Percentiles rank a stretch among this genome's conserved stretches.
These are phyloP conservation scores for Axea sp. DNA, from an alignment of 2,888 invertebrate species.

Conservation along the genomic window DNA sequence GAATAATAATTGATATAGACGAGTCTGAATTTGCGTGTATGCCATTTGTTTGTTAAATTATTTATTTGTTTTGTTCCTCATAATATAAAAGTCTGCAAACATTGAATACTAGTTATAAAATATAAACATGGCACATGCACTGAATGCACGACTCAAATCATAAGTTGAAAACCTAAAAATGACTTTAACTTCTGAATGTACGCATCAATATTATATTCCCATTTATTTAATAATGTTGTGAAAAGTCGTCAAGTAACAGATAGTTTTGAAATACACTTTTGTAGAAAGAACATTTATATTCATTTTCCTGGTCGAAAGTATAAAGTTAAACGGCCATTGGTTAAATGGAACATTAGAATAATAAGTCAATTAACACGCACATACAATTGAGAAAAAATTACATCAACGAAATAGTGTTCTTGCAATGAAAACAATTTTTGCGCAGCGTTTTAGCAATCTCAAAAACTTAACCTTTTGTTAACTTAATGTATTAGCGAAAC, in stretches of 20 bases:
- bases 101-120: too few species aligned
- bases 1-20: too few species aligned
- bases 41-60: too few species aligned
- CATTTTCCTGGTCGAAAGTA: slow-evolving; percentile 1
- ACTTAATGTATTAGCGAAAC: slow-evolving; percentile 21
- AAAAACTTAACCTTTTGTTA: slow-evolving; percentile 11
- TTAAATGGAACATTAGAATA: slow-evolving; percentile 5
- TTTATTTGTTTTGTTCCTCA: too few species aligned
- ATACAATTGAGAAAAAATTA: slow-evolving; percentile 6
- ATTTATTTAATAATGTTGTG: slow-evolving; percentile 54
- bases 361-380: slow-evolving; percentile 8
- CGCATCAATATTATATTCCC: slow-evolving; percentile 24
- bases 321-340: slow-evolving; percentile 8
- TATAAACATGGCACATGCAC: too few species aligned
- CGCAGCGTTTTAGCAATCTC: slow-evolving; percentile 5
- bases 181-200: not conserved
- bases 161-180: too few species aligned
- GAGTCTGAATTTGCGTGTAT: too few species aligned
- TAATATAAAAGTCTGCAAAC: too few species aligned
- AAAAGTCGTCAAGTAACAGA: slow-evolving; percentile 45
- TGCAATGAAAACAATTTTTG: slow-evolving; percentile 12
- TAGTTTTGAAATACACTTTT: slow-evolving; percentile 47
- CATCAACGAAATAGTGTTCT: not conserved
- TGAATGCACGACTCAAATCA: too few species aligned
- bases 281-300: slow-evolving; percentile 50